phyloP scores from a whole-genome alignment of 2,797 vertebrate genomes.

The Micrastur ruficollis region DNA sequence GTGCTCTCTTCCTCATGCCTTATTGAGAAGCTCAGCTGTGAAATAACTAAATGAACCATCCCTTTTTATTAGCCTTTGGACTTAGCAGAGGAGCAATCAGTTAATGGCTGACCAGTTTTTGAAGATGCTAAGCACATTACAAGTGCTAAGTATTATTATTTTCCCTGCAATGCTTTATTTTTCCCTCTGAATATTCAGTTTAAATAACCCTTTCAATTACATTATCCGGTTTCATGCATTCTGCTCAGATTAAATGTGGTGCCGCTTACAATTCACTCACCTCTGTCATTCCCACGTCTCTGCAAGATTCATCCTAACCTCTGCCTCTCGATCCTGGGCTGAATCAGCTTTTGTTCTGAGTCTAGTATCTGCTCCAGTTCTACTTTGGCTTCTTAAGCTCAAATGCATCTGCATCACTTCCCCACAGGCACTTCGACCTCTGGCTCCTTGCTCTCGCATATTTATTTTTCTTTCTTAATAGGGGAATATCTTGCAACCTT shows the following conservation, averaged over 20 bases:
- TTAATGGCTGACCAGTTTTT: constrained; percentile 61
- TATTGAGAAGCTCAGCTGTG: constrained; percentile 63
- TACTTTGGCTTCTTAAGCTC: neutral
- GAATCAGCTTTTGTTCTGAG: neutral
- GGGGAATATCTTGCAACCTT: neutral
- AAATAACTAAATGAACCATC: constrained; percentile 62
- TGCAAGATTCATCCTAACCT: neutral
- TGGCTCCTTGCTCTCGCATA: neutral
- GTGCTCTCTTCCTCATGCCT: constrained; percentile 2
- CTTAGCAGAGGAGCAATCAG: constrained; percentile 45
- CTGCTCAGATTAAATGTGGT: neutral
- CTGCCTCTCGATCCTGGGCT: neutral
- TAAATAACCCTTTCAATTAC: constrained; percentile 55
- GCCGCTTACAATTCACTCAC: neutral
- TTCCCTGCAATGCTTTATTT: constrained; percentile 45
- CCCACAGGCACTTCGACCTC: neutral
- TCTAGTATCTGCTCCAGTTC: neutral
- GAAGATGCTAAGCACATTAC: constrained; percentile 50
- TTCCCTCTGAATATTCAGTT: constrained; percentile 42
- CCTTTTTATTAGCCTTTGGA: constrained; percentile 63
- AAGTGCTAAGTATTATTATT: constrained; percentile 57
- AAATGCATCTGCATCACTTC: neutral
- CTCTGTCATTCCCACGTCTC: neutral
- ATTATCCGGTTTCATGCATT: neutral
- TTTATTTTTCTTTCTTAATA: constrained; percentile 5